A percentile compares a stretch with the other conserved stretches of the same genome.
These are phyloP conservation scores for Acronicta leporina DNA, from an alignment of 2,888 invertebrate species.

Conservation along the genomic window DNA sequence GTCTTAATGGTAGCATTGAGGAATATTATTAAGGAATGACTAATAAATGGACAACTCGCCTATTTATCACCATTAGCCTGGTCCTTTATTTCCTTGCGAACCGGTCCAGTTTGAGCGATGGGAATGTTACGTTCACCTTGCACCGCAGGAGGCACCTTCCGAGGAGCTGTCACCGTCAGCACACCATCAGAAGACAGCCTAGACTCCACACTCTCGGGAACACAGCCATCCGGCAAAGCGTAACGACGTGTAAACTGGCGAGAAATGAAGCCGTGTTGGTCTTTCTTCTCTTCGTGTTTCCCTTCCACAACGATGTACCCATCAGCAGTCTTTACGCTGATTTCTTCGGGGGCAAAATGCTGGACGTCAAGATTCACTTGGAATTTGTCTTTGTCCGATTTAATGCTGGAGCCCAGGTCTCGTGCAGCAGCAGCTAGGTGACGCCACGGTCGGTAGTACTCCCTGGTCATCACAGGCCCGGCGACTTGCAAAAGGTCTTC, in stretches of 20 bases:
- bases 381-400: constrained; percentile 82
- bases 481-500: constrained; percentile 81
- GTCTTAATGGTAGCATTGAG: constrained; percentile 31
- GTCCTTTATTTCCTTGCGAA: constrained; percentile 86
- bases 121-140: constrained; percentile 88
- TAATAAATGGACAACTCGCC: constrained; percentile 3
- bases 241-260: constrained; percentile 94
- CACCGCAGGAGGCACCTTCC: constrained; percentile 69
- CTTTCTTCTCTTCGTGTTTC: constrained; percentile 94
- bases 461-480: constrained; percentile 66
- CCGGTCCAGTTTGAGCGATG: constrained; percentile 90
- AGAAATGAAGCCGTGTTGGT: constrained; percentile 92
- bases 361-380: constrained; percentile 92
- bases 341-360: constrained; percentile 93
- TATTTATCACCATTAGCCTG: constrained; percentile 80
- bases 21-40: constrained; percentile 9
- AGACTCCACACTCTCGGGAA: constrained; percentile 91
- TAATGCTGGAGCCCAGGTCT: constrained; percentile 88
- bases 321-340: constrained; percentile 93
- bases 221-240: constrained; percentile 92
- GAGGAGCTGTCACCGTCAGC: constrained; percentile 91
- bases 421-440: constrained; percentile 82
- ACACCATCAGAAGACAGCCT: constrained; percentile 93
- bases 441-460: constrained; percentile 82
- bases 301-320: constrained; percentile 92